These are phyloP conservation scores for Keiferia lycopersicella DNA, from an alignment of 2,888 invertebrate species.

Conservation along the genomic window DNA sequence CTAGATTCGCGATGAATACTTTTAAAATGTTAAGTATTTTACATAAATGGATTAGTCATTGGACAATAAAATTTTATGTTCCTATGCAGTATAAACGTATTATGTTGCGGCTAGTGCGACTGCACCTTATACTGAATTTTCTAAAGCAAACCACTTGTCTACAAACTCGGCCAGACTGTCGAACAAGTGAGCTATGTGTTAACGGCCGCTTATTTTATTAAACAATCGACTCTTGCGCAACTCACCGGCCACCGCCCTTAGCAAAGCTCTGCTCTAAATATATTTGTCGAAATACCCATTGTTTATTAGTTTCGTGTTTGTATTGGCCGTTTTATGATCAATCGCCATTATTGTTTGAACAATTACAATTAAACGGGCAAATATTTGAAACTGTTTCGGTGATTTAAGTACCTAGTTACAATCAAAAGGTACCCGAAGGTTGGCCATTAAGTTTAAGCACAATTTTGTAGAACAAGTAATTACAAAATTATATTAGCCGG, in stretches of 20 bases:
- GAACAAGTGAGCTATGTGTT: conserved; percentile 47
- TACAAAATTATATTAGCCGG: conserved; percentile 12
- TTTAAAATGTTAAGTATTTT: no score
- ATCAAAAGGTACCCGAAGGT: background rate
- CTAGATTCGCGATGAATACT: no score
- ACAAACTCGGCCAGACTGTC: conserved; percentile 38
- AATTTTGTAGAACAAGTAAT: conserved; percentile 11
- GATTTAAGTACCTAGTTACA: background rate
- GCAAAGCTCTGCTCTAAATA: conserved; percentile 44
- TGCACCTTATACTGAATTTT: conserved; percentile 19
- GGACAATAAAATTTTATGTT: no score
- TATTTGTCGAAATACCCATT: conserved; percentile 24
- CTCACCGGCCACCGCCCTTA: conserved; percentile 47
- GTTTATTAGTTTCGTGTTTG: conserved; percentile 16
- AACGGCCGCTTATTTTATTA: conserved; percentile 50
- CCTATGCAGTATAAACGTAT: no score
- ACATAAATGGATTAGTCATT: no score
- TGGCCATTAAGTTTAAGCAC: conserved; percentile 4
- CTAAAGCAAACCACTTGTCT: conserved; percentile 35
- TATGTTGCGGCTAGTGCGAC: no score
- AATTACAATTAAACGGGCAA: background rate
- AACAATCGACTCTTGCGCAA: conserved; percentile 58
- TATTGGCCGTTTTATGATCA: conserved; percentile 15
- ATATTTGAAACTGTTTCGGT: background rate
- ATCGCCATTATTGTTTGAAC: conserved; percentile 18